These are phyloP conservation scores for Centruroides sculpturatus DNA, from an alignment of 1,140 invertebrate genomes.

Conservation along the genomic window DNA sequence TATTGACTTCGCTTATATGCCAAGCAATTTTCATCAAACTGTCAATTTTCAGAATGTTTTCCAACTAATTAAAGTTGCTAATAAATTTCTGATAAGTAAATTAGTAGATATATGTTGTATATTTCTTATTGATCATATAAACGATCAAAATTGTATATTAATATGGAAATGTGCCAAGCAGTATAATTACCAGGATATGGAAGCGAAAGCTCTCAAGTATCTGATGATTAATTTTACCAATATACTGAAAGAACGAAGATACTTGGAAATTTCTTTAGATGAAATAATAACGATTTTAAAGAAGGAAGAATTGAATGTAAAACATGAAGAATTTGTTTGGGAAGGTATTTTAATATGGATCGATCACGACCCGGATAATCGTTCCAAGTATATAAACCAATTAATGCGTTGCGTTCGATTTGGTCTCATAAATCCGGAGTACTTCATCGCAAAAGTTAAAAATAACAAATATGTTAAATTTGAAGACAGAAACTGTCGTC, in stretches of 20 bases:
- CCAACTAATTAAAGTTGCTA: slow-evolving; percentile 40
- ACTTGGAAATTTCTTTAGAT: slow-evolving; percentile 49
- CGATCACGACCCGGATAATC: slow-evolving; percentile 26
- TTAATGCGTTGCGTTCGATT: slow-evolving; percentile 65
- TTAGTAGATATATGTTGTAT: slow-evolving; percentile 60
- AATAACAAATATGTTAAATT: slow-evolving; percentile 42
- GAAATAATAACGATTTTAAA: slow-evolving; percentile 53
- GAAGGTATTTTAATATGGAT: slow-evolving; percentile 47
- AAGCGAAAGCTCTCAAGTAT: slow-evolving; percentile 41
- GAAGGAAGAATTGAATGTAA: slow-evolving; percentile 47
- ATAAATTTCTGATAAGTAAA: slow-evolving; percentile 59
- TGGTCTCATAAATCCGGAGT: slow-evolving; percentile 67
- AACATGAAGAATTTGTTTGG: slow-evolving; percentile 49
- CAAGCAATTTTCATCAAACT: too few species aligned
- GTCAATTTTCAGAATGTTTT: slow-evolving; percentile 44
- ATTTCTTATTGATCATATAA: slow-evolving; percentile 46
- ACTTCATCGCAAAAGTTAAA: slow-evolving; percentile 52
- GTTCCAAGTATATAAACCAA: slow-evolving; percentile 39
- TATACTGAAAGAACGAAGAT: slow-evolving; percentile 43
- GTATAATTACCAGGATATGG: slow-evolving; percentile 33
- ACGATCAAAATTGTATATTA: slow-evolving; percentile 59
- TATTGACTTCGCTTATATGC: slow-evolving; percentile 64
- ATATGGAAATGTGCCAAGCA: slow-evolving; percentile 57
- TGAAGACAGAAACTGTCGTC: slow-evolving; percentile 44
- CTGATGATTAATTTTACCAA: slow-evolving; percentile 49